Evolutionary conservation across 2,888 invertebrate species (phyloP), one percentile per base, ranked within the genome.

Genomic region (Oscheius sp.): DNA sequence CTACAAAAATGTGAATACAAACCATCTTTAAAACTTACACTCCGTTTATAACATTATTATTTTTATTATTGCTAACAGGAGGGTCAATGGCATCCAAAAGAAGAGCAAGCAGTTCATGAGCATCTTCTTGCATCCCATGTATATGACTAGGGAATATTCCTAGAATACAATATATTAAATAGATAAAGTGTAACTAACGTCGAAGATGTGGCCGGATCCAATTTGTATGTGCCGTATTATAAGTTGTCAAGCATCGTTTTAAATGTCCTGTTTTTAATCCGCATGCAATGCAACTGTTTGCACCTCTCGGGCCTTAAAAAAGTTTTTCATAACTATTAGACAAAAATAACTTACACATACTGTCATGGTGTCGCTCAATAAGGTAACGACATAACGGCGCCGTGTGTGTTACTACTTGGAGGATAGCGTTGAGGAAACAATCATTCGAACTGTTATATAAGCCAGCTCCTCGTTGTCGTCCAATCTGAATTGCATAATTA

Each of bases 361-460:
- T 59, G 7, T 46, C 29, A 16, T 52, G 21, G 46, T 79, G 80
- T 13, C 72, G 45, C 56, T 81, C 82, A 1, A 75, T 27, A 6
- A 85, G 53, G 43, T 75, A 82, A 23, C 85, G 61, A 7, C 76
- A 77, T 9, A 85, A 74, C 25, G 84, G 85, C 13, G 84, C 79
- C 7, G 79, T 83, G 63, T 85, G 85, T 6, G 81, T 75, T n/a
- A 85, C 63, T 23, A 78, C 64, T 69, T 85, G 85, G 1, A 85
- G 78, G 13, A 86, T 82, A 21, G 78, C 75, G 43, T 85, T 85
- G 64, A 85, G 55, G 72, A 85, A 85, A 71, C 85, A 85, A 64
- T 86, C 82, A 64, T 85, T 85, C 13, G 77, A 69, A 3, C 71
- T 69, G 61, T 85, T 85, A 59, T 66, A 56, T 18, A 85, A 68